These are phyloP conservation scores for Indicator maculatus DNA, from an alignment of 2,113 vertebrate genomes.

Conservation along the genomic window DNA sequence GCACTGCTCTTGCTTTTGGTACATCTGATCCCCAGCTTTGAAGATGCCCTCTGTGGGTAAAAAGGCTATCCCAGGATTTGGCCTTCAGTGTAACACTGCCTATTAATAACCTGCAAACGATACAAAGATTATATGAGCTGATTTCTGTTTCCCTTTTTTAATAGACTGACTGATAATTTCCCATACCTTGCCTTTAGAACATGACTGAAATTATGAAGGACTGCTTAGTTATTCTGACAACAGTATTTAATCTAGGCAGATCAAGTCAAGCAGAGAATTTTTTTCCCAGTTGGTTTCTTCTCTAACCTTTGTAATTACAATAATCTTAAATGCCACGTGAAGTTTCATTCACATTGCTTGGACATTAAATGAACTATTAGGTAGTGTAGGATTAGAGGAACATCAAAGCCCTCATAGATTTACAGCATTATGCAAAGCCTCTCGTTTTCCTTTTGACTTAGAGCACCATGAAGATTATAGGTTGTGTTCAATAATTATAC, in stretches of 20 bases:
- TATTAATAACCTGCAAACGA: neutral
- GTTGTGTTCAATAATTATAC: constrained; percentile 10
- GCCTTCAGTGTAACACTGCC: neutral
- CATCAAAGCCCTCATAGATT: neutral
- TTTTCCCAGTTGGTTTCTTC: neutral
- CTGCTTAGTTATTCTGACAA: neutral
- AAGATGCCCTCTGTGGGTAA: neutral
- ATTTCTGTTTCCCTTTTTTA: neutral
- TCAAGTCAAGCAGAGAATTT: neutral
- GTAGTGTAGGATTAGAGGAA: constrained; percentile 1
- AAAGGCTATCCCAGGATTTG: neutral
- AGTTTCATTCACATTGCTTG: neutral
- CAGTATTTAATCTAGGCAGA: neutral
- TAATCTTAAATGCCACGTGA: neutral
- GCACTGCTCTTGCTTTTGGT: neutral
- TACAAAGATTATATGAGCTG: neutral
- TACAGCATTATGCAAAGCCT: constrained; percentile 47
- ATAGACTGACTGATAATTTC: neutral
- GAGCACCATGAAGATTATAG: neutral
- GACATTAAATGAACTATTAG: constrained; percentile 8
- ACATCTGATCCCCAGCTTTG: neutral
- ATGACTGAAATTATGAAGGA: neutral
- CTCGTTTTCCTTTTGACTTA: constrained; percentile 58
- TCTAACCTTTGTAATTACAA: neutral
- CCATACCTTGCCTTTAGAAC: neutral